Conservation (phyloP, 2,888 invertebrate species). For the Arge pagana region DNA sequence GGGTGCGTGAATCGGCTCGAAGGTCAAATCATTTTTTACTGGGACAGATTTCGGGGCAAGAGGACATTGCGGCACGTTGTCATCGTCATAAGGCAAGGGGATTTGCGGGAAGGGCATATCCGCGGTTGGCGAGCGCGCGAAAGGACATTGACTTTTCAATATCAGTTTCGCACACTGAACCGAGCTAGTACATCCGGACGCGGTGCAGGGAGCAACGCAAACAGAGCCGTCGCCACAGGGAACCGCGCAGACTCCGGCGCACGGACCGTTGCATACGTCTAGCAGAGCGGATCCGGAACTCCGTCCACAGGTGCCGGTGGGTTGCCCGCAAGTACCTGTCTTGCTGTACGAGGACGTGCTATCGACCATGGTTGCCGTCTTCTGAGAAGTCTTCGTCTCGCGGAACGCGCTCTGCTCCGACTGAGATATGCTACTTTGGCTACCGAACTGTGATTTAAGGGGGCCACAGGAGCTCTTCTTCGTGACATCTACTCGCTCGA, state of each 20-base stretch:
- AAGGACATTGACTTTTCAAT: slow-evolving; percentile 33
- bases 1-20: slow-evolving; percentile 50
- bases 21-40: slow-evolving; percentile 42
- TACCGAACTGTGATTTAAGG: slow-evolving; percentile 15
- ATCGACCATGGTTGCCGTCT: slow-evolving; percentile 49
- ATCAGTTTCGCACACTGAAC: slow-evolving; percentile 42
- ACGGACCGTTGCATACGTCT: slow-evolving; percentile 40
- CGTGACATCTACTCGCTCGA: background rate
- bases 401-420: slow-evolving; percentile 27
- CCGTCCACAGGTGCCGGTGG: slow-evolving; percentile 34
- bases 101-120: slow-evolving; percentile 52
- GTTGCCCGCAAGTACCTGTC: slow-evolving; percentile 30
- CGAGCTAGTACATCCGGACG: slow-evolving; percentile 40
- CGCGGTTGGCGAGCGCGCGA: slow-evolving; percentile 23
- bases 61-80: slow-evolving; percentile 20
- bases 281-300: slow-evolving; percentile 36
- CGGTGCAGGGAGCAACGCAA: slow-evolving; percentile 43
- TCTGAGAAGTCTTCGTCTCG: slow-evolving; percentile 31
- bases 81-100: slow-evolving; percentile 43
- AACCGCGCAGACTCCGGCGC: slow-evolving; percentile 44
- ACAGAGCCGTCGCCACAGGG: slow-evolving; percentile 45
- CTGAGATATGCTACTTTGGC: slow-evolving; percentile 15
- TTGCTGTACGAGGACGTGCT: slow-evolving; percentile 42
- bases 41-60: slow-evolving; percentile 18
- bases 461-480: slow-evolving; percentile 15